phyloP scores from a whole-genome alignment of 2,888 invertebrate genomes.

The Empis stercorea region DNA sequence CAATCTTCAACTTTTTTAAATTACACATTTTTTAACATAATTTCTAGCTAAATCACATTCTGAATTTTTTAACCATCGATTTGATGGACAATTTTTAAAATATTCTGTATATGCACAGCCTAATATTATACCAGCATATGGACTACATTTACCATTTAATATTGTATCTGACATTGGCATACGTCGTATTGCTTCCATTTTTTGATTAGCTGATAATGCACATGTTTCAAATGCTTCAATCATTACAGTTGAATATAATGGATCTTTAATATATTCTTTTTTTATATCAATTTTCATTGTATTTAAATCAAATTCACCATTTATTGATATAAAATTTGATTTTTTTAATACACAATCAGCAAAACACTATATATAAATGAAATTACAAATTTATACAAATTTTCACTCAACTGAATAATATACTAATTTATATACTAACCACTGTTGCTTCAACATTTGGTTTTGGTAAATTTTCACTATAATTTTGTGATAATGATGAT shows the following conservation, averaged over 20 bases:
- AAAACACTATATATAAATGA: slow-evolving; percentile 22
- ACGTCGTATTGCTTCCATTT: slow-evolving; percentile 10
- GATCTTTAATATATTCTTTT: slow-evolving; percentile 24
- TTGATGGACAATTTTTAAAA: slow-evolving; percentile 29
- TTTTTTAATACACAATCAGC: slow-evolving; percentile 30
- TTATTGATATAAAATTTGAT: slow-evolving; percentile 22
- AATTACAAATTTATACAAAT: neutral
- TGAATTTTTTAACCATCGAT: slow-evolving; percentile 26
- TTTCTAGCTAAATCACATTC: slow-evolving; percentile 27
- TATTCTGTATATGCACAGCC: slow-evolving; percentile 34
- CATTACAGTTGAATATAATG: slow-evolving; percentile 24
- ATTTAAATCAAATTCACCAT: slow-evolving; percentile 7
- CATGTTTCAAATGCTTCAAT: slow-evolving; percentile 24
- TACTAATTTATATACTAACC: slow-evolving; percentile 14
- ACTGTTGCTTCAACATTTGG: slow-evolving; percentile 25
- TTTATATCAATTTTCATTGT: slow-evolving; percentile 21
- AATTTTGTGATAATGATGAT: no score
- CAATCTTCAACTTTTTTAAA: slow-evolving; percentile 5
- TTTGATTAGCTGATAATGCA: slow-evolving; percentile 17
- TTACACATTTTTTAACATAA: slow-evolving; percentile 27
- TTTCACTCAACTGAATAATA: neutral
- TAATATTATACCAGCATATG: slow-evolving; percentile 27
- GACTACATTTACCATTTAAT: slow-evolving; percentile 23
- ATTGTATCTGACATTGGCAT: slow-evolving; percentile 9
- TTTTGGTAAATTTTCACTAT: slow-evolving; percentile 8